Evolutionary conservation across 1,140 invertebrate species (phyloP).

Genomic region (Hylaeus volcanicus): DNA sequence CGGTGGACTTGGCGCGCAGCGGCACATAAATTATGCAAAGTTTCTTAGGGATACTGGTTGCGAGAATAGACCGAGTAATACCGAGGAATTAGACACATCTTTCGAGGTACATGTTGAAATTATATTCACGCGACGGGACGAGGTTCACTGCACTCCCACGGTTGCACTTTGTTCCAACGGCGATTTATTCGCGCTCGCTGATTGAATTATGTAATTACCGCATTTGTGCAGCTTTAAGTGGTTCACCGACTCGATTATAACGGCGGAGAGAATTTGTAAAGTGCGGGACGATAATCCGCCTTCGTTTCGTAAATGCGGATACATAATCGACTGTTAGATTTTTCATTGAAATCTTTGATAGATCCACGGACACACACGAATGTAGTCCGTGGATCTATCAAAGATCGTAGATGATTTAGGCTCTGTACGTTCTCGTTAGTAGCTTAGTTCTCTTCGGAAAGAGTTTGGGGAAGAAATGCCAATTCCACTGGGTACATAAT

Average conservation of each 20-base stretch:
- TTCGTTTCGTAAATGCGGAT: not conserved
- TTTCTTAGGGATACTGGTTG: not conserved
- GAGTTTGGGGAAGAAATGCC: too few relatives aligned
- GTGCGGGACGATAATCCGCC: not conserved
- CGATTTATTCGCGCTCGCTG: constrained; percentile 28
- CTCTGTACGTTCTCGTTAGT: too few relatives aligned
- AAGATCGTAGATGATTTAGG: too few relatives aligned
- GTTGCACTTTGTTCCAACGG: constrained; percentile 27
- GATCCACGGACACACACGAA: too few relatives aligned
- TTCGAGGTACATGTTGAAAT: constrained; percentile 33
- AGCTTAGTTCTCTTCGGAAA: too few relatives aligned
- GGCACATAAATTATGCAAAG: constrained; percentile 13
- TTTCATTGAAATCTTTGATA: too few relatives aligned
- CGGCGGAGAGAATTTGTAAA: not conserved
- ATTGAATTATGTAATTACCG: constrained; percentile 52
- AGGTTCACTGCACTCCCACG: constrained; percentile 39
- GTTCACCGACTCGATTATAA: constrained; percentile 20
- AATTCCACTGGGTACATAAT: too few relatives aligned
- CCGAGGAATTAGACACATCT: constrained; percentile 37
- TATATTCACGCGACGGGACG: not conserved
- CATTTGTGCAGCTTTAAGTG: not conserved
- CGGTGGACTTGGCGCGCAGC: not conserved
- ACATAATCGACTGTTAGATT: not conserved
- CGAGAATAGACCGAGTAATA: constrained; percentile 29
- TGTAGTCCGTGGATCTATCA: too few relatives aligned